These are phyloP conservation scores for Oasisia sp. DNA, from an alignment of 2,888 invertebrate species.

Conservation along the genomic window DNA sequence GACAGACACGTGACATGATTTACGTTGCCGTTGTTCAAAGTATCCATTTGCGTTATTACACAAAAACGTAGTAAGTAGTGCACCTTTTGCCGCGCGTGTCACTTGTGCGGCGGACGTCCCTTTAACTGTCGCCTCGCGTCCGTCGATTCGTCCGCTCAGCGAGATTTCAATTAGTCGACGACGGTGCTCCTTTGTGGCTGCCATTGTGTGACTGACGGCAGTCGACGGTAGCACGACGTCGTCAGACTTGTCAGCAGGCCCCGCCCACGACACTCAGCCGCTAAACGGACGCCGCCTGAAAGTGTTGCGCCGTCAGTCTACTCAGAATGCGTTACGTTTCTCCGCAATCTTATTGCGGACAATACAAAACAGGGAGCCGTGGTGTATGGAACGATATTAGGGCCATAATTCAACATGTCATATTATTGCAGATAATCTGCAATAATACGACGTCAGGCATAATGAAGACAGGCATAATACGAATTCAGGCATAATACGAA, in stretches of 20 bases:
- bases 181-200: not conserved
- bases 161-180: conserved; percentile 13
- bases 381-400: no score
- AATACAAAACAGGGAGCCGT: not conserved
- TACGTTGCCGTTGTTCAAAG: not conserved
- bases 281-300: conserved; percentile 14
- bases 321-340: not conserved
- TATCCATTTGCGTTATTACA: not conserved
- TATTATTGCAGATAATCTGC: no score
- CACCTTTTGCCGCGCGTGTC: not conserved
- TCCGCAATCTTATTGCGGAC: not conserved
- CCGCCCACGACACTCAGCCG: not conserved
- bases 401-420: no score
- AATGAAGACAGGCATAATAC: no score
- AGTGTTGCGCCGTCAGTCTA: not conserved
- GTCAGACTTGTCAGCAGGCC: not conserved
- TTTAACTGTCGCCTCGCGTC: not conserved
- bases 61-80: not conserved
- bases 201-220: not conserved
- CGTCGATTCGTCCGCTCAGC: not conserved
- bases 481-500: no score
- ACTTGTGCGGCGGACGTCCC: not conserved
- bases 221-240: not conserved
- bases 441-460: no score
- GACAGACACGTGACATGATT: not conserved